Evolutionary conservation across 2,888 invertebrate genomes (phyloP).

Genomic region (Galerucella calmariensis): DNA sequence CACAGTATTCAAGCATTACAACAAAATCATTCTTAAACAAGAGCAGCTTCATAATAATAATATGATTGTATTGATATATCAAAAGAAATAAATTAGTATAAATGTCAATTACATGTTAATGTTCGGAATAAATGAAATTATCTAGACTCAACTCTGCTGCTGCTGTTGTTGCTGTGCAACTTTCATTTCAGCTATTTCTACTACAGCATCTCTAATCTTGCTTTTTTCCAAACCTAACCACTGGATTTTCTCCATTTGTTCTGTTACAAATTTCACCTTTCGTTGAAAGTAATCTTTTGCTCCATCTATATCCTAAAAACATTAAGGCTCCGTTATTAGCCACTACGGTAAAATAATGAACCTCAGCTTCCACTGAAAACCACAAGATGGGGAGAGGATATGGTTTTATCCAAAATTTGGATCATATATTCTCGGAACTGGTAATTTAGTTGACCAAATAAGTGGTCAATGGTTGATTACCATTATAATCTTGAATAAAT

Average conservation of each 20-base stretch:
- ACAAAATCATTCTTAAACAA: background rate
- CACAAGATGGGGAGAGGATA: too few species aligned
- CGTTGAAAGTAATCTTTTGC: slow-evolving; percentile 94
- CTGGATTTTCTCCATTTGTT: slow-evolving; percentile 96
- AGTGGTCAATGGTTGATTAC: too few species aligned
- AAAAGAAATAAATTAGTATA: background rate
- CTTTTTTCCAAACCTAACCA: slow-evolving; percentile 84
- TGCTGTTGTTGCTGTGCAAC: slow-evolving; percentile 66
- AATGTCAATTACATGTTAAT: background rate
- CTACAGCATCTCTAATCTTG: slow-evolving; percentile 81
- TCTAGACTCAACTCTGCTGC: slow-evolving; percentile 32
- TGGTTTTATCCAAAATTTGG: too few species aligned
- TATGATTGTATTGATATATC: background rate
- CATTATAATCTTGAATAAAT: too few species aligned
- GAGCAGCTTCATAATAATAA: too few species aligned
- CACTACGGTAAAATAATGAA: too few species aligned
- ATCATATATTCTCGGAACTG: too few species aligned
- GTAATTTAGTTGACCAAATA: too few species aligned
- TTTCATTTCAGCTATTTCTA: slow-evolving; percentile 82
- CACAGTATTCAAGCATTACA: background rate
- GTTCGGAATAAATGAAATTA: background rate
- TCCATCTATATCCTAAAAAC: slow-evolving; percentile 74
- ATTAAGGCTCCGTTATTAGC: too few species aligned
- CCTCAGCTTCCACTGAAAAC: too few species aligned
- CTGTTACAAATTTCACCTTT: slow-evolving; percentile 89